phyloP scores from a whole-genome alignment of 2,797 vertebrate species.

The Galago senegalensis region DNA sequence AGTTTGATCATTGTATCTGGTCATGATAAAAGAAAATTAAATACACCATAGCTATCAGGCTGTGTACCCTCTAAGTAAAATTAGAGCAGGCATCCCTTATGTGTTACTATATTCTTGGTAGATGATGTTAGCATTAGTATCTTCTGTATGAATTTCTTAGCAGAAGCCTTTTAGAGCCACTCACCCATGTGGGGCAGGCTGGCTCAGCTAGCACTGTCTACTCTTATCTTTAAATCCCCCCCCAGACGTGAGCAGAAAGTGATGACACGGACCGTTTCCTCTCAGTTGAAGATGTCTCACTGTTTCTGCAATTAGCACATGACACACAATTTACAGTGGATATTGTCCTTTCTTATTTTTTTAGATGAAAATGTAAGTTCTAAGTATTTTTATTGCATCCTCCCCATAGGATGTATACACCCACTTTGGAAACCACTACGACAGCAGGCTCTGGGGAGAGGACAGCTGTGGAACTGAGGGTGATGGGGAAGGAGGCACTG shows the following conservation, averaged over 20 bases:
- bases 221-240: neutral
- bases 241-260: neutral
- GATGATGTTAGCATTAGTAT: neutral
- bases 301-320: neutral
- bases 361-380: neutral
- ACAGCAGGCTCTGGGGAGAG: too few species aligned
- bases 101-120: neutral
- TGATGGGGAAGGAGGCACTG: too few species aligned
- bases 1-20: neutral
- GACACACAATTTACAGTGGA: neutral
- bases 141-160: conserved; percentile 1
- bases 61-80: neutral
- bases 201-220: neutral
- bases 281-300: neutral
- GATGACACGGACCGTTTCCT: neutral
- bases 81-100: neutral
- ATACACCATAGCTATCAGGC: neutral
- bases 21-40: conserved; percentile 18
- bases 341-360: conserved; percentile 30
- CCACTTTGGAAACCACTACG: too few species aligned
- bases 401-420: neutral
- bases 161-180: neutral
- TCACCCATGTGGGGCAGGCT: neutral
- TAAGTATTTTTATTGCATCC: neutral
- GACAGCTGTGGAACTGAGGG: too few species aligned